Evolutionary conservation across 2,113 vertebrate species (phyloP), one percentile per base, ranked within the genome.

Genomic region (Hyperopisus bebe): DNA sequence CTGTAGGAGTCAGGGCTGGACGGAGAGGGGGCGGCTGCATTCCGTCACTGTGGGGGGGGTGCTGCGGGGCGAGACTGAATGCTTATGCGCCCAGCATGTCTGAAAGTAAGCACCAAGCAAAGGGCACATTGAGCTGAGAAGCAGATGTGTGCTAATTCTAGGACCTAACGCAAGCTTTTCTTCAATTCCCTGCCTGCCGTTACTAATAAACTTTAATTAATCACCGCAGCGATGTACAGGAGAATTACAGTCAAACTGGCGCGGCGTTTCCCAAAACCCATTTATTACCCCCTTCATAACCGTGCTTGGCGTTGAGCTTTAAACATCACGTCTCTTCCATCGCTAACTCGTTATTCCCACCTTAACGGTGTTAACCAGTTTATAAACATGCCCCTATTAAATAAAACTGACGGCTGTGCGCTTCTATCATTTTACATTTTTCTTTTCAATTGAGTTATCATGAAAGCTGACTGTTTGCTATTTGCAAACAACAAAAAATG

Each of bases 161-260:
- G 39, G 1, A 42, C 39, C 9, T 24, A 84, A 47, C 17, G 82
- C 24, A 47, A 84, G 44, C 21, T 84, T 84, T 19, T 24, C 74
- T 84, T 24, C 39, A 84, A 47, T 84, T 84, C 82, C 39, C 82
- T 47, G 44, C 82, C 44, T 46, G 42, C 31, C 13, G 77, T 44
- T 82, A 44, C 77, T 82, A 82, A 82, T 82, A 82, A 82, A 82
- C 74, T 35, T 80, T 80, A 39, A 31, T 39, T 80, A 80, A 80
- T 80, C 74, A 80, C 74, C 80, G 3, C 80, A 83, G 44, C 3
- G 80, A 83, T 47, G 42, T 19, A n/a, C 80, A n/a, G 19, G 42
- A 47, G 44, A 46, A 83, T 83, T 21, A 47, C 17, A 9, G 39
- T 47, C 9, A 19, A 42, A 83, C 39, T 44, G 80, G 80, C 6